Percentiles rank a stretch among this genome's conserved stretches.
Conservation (phyloP, 1,140 invertebrate species). For the Neodiprion lecontei region DNA sequence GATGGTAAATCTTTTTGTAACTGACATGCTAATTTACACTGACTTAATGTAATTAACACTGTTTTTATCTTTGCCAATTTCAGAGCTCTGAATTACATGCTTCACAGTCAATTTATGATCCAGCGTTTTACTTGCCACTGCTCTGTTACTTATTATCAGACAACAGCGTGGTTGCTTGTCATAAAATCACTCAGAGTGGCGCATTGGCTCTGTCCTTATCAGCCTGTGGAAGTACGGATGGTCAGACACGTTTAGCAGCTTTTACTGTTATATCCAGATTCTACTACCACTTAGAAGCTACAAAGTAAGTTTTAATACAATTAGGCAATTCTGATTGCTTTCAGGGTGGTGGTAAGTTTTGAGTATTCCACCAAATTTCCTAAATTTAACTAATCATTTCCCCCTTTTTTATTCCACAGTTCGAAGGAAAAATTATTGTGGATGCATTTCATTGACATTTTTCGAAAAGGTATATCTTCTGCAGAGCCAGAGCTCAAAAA, state of each 20-base stretch:
- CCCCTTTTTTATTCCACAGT: conserved; percentile 38
- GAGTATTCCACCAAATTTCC: neutral
- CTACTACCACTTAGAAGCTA: conserved; percentile 71
- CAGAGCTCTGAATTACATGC: neutral
- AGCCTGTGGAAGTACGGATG: conserved; percentile 67
- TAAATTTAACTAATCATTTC: neutral
- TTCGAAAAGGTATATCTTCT: conserved; percentile 60
- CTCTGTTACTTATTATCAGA: conserved; percentile 70
- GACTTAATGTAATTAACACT: neutral
- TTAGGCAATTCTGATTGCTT: neutral
- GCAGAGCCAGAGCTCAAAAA: conserved; percentile 49
- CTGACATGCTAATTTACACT: no score
- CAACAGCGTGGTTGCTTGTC: conserved; percentile 69
- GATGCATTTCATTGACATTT: conserved; percentile 59
- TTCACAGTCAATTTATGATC: conserved; percentile 67
- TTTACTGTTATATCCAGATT: conserved; percentile 72
- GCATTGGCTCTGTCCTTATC: conserved; percentile 70
- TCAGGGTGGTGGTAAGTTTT: neutral
- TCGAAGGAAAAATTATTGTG: conserved; percentile 62
- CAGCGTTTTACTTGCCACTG: conserved; percentile 75
- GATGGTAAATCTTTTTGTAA: conserved; percentile 33
- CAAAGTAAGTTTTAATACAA: conserved; percentile 59
- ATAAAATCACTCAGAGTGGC: conserved; percentile 70
- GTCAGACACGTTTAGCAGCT: conserved; percentile 67
- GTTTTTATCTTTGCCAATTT: neutral